Evolutionary conservation across 2,113 vertebrate species (phyloP).

Genomic region (Clarias gariepinus): DNA sequence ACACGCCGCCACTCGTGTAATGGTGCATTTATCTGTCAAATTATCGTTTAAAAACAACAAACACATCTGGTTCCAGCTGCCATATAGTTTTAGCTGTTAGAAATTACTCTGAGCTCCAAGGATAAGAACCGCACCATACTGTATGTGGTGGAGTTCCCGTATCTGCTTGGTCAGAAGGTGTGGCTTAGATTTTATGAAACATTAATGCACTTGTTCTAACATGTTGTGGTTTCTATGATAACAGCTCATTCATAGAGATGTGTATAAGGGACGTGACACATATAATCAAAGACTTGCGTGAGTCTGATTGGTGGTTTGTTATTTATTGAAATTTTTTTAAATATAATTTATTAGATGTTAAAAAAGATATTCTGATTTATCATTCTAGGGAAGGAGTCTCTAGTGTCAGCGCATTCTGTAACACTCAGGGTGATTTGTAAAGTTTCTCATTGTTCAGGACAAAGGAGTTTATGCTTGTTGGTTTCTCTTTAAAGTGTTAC

Average conservation of each 20-base stretch:
- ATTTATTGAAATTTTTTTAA: no score
- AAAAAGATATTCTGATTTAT: background rate
- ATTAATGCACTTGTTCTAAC: background rate
- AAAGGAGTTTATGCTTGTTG: background rate
- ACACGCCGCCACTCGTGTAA: background rate
- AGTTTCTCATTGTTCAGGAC: background rate
- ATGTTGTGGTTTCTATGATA: background rate
- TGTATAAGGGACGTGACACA: background rate
- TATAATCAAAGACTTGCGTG: background rate
- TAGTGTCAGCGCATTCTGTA: background rate
- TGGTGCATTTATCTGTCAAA: background rate
- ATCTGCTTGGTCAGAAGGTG: background rate
- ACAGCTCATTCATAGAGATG: background rate
- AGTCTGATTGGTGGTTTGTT: background rate
- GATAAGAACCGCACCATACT: background rate
- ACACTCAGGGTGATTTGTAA: background rate
- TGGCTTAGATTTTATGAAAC: background rate
- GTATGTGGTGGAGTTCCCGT: background rate
- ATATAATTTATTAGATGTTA: no score
- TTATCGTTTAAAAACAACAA: background rate
- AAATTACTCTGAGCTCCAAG: no score
- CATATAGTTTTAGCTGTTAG: no score
- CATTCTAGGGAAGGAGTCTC: background rate
- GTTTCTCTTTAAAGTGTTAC: background rate
- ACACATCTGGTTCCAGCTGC: no score